Base-by-base conservation (phyloP, 1,140 invertebrate genomes). In the Psilanteris sp. region DNA sequence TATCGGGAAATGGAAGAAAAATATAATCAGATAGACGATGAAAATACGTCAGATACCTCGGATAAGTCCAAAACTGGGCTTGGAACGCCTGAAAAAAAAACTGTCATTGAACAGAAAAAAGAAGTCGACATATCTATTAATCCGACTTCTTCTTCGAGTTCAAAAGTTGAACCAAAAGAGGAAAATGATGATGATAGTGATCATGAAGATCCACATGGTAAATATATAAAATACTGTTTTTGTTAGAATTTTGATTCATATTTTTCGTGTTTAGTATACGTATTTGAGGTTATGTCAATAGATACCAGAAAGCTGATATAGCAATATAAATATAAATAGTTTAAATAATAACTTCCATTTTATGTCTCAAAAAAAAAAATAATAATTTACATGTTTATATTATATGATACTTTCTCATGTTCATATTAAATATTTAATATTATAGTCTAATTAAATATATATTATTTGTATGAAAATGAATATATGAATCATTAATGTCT, bases 1-100 rank as follows among this genome's bases (percentile, higher is more conserved):
- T 91, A 91, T 68, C 90, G 91, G 70, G 92, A 93, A 84, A 88
- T 92, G 78, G 92, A 93, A 77, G 92, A 93, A 57, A 93, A 93
- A 80, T 89, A 91, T 55, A 92, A 91, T 83, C 85, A 86, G 78
- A 57, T 84, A 2, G 92, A 92, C 52, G 92, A 93, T 77, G 92
- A 92, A 80, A 91, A 90, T 76, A 86, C 89, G 43, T 91, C 91
- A 1, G 91, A 92, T 77, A 89, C 89, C 27, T 90, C 90, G n/a
- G 92, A 93, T 29, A 92, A 91, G 81, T 90, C 87, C 44, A 93
- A 93, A 82, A 83, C 89, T 80, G 86, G 67, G 55, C 85, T 83
- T 68, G 82, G 84, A 80, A 87, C 79, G 76, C 89, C 59, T 54
- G 90, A 83, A 81, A 91, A 86, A 85, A 91, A 79, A 81, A 78